Conservation (phyloP, 2,113 vertebrate genomes). For the Pseudorectes ferrugineus region DNA sequence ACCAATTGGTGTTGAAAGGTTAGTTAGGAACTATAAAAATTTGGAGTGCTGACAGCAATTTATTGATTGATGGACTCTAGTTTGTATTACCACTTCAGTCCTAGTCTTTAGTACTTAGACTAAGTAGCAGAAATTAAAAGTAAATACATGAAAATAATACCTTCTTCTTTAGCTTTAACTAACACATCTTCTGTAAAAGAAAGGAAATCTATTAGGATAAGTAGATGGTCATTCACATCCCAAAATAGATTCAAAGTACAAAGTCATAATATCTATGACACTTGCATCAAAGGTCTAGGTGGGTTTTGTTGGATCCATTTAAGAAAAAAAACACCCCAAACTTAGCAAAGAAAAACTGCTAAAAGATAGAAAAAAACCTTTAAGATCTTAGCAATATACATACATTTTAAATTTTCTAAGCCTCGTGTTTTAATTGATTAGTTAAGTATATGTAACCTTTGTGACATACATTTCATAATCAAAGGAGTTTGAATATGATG, state of each 20-base stretch:
- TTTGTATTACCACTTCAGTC: neutral
- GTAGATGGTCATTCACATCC: neutral
- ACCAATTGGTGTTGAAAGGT: neutral
- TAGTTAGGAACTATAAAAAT: neutral
- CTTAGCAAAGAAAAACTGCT: neutral
- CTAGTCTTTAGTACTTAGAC: neutral
- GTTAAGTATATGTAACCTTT: neutral
- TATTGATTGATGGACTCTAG: neutral
- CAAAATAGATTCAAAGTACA: neutral
- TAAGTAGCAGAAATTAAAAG: neutral
- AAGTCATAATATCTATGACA: neutral
- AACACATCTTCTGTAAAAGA: neutral
- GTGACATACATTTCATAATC: neutral
- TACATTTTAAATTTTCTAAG: neutral
- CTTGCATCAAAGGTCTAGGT: neutral
- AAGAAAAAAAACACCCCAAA: neutral
- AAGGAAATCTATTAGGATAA: neutral
- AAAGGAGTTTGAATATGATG: neutral
- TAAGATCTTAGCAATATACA: neutral
- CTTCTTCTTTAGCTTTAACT: neutral
- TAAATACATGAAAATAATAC: neutral
- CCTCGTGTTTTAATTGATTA: neutral
- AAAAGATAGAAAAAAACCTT: neutral
- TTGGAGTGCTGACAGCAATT: neutral
- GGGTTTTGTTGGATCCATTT: neutral